Base-by-base conservation (phyloP, 2,797 vertebrate genomes). In the Rhinophrynus dorsalis region DNA sequence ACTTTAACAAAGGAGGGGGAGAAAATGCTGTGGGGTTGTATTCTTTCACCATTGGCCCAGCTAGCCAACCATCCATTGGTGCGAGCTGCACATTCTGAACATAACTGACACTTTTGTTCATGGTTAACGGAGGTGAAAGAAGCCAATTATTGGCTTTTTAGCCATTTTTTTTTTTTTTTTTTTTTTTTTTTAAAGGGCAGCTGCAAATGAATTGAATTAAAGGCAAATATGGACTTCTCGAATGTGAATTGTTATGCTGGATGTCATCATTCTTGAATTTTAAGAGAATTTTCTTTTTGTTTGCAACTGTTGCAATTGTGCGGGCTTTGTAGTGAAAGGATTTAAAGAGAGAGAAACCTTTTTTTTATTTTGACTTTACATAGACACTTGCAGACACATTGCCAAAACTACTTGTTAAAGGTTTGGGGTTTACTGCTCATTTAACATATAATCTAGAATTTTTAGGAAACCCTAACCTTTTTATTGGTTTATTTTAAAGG, bases 61-160 rank as follows among this genome's bases (percentile, higher is more conserved):
- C 80, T 87, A 82, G 84, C 87, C 79, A 83, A 86, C 88, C 89
- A 82, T 89, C 90, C 83, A 88, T 90, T 90, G 91, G 88, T 92
- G 90, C 91, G 83, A 90, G 91, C 86, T 88, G 82, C 91, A 86
- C 90, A 86, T 92, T 93, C 90, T 92, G 79, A 88, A 88, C 85
- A 89, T 93, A 88, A 96, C 95, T 94, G 90, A 92, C 90, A 92
- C 92, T 95, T 96, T 96, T 96, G 95, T 96, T 94, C 89, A 83
- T 92, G 91, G 88, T 92, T 93, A 94, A 92, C 92, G 89, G 94
- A 95, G 94, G 94, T 94, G 93, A 96, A 96, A 94, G 91, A 91
- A 95, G 91, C 92, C 91, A 94, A 94, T 94, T 92, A 93, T 91
- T 88, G 86, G 26, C 15, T 26, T n/a, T 52, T 32, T 6, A 6